phyloP scores from a whole-genome alignment of 2,113 vertebrate species.

The Campylomormyrus tamandua region DNA sequence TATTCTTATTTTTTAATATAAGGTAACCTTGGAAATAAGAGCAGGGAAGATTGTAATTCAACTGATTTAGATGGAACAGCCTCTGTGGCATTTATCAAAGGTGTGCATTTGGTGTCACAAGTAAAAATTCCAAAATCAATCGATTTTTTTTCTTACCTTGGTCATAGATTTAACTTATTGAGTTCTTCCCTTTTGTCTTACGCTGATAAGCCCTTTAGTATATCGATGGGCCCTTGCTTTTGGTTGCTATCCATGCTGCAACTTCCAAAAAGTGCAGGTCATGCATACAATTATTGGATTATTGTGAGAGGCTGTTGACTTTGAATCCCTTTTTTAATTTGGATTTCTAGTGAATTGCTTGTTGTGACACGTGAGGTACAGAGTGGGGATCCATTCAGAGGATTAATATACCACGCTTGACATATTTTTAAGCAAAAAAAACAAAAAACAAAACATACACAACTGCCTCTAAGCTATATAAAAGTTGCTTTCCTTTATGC shows the following conservation, averaged over 20 bases:
- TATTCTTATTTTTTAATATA: neutral
- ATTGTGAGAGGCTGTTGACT: neutral
- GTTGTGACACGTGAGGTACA: neutral
- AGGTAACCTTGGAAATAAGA: neutral
- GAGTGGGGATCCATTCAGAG: neutral
- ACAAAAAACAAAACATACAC: neutral
- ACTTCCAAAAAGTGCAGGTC: neutral
- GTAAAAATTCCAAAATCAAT: neutral
- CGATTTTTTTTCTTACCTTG: neutral
- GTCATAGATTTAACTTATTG: slow-evolving; percentile 5
- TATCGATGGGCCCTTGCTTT: neutral
- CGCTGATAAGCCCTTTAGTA: neutral
- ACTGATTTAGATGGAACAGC: neutral
- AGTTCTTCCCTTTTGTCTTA: neutral
- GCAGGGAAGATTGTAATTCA: neutral
- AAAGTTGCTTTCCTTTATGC: neutral
- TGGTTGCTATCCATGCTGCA: neutral
- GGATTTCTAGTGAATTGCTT: neutral
- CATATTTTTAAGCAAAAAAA: neutral
- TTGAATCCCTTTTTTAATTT: neutral
- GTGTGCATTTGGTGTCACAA: slow-evolving; percentile 4
- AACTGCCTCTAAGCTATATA: neutral
- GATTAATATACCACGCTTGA: neutral
- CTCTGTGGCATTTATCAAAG: neutral
- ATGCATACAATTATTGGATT: neutral